Evolutionary conservation across 2,113 vertebrate species (phyloP).

Genomic region (Nestor notabilis): DNA sequence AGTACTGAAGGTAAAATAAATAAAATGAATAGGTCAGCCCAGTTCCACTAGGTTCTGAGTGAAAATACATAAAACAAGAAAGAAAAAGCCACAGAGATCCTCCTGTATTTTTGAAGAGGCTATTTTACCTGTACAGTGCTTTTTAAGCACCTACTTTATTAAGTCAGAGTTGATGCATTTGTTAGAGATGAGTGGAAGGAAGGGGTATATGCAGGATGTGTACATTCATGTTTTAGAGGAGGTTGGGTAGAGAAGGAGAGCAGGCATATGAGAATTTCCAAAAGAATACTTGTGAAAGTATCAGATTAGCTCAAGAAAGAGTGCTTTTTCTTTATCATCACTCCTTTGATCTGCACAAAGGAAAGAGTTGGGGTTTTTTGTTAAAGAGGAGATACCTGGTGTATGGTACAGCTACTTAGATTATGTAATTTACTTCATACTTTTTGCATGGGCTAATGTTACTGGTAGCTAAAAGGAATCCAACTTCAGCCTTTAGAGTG

Average conservation of each 20-base stretch:
- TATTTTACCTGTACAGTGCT: not conserved
- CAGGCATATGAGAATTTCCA: not conserved
- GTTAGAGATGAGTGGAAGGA: not conserved
- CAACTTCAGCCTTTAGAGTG: not conserved
- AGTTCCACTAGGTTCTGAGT: not conserved
- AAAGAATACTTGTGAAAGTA: not conserved
- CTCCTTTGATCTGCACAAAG: not conserved
- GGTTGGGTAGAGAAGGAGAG: not conserved
- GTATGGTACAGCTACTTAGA: not conserved
- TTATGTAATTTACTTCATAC: not conserved
- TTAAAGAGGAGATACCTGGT: not conserved
- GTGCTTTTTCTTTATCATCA: not conserved
- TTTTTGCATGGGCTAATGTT: not conserved
- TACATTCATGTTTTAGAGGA: not conserved
- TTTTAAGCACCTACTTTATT: not conserved
- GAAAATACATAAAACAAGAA: not conserved
- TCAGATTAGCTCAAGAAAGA: not conserved
- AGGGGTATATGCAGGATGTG: not conserved
- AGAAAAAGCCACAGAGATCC: not conserved
- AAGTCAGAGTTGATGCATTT: not conserved
- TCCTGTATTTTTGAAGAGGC: not conserved
- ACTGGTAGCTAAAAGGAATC: not conserved
- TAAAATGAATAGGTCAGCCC: not conserved
- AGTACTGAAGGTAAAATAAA: not conserved
- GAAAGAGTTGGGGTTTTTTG: not conserved